Evolutionary conservation across 2,113 vertebrate species (phyloP), one percentile per base, ranked within the genome.

Genomic region (Sclerurus mexicanus): DNA sequence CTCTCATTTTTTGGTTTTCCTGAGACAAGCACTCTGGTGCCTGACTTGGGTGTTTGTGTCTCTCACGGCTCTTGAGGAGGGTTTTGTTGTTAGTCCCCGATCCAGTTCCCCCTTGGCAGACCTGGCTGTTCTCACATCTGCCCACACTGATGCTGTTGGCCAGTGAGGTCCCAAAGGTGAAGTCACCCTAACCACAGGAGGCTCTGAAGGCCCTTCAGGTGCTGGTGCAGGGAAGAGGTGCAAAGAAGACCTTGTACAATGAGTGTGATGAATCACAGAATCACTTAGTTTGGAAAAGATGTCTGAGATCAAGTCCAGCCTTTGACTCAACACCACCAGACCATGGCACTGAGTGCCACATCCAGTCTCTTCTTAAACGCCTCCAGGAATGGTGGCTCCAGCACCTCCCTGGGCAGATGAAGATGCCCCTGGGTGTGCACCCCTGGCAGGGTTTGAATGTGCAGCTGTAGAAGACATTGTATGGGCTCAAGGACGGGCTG

Each of bases 381-480:
- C 50, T 52, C 14, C 50, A 28, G 50, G 50, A 24, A 24, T 50
- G 23, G 24, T 52, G 50, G 27, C 25, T 52, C 25, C 50, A 52
- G 25, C 50, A 28, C 50, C 50, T 52, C 50, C 50, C 50, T 52
- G 50, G 12, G 25, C 15, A 25, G 50, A 27, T 52, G 23, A 30
- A 20, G 17, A 33, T 6, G 50, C 13, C 23, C 46, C 35, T 3
- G 6, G 31, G 9, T 2, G 52, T 2, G 5, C 3, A 1, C 19
- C 6, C 2, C 6, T 6, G 60, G 33, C 7, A 18, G 21, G 44
- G 52, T 5, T 16, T 25, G 56, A 46, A 8, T 0, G 0, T 19
- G 8, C 9, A 23, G 5, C 30, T 5, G 2, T 2, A 8, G 25
- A 42, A 53, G 74, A 12, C 28, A 2, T 23, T 1, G 0, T 2